These are phyloP conservation scores for Melanostigma gelatinosum DNA, from an alignment of 2,113 vertebrate species.

Conservation along the genomic window DNA sequence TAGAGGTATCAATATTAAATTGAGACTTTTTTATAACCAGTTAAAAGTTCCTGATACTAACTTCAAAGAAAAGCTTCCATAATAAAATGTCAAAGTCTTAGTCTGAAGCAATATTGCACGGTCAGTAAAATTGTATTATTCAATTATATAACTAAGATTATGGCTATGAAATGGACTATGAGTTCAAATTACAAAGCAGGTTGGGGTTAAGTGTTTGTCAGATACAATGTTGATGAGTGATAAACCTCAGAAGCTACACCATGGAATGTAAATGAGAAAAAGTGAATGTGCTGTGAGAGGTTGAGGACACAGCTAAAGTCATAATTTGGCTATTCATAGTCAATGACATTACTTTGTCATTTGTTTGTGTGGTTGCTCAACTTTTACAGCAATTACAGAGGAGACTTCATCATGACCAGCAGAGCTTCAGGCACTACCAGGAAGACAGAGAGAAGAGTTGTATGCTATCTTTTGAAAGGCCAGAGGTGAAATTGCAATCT, in stretches of 20 bases:
- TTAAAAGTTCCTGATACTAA: neutral
- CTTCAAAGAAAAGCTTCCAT: neutral
- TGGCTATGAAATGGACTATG: neutral
- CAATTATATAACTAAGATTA: neutral
- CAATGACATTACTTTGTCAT: neutral
- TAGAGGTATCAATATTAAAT: neutral
- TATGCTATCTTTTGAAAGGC: neutral
- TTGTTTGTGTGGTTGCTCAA: neutral
- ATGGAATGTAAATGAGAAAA: neutral
- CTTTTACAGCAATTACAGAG: neutral
- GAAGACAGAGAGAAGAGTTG: neutral
- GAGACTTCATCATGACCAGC: neutral
- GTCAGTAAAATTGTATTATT: too few species aligned
- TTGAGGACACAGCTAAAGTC: neutral
- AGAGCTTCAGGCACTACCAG: neutral
- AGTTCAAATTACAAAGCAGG: too few species aligned
- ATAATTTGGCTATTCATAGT: slow-evolving; percentile 5
- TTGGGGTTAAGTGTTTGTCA: neutral
- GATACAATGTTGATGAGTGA: neutral
- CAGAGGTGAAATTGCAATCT: neutral
- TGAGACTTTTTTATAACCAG: neutral
- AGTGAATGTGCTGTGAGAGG: too few species aligned
- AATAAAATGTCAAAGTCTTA: neutral
- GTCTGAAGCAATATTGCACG: neutral
- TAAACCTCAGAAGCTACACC: neutral